These are phyloP conservation scores for Pseudomyrmex cubaensis DNA, from an alignment of 1,140 invertebrate species.

Conservation along the genomic window DNA sequence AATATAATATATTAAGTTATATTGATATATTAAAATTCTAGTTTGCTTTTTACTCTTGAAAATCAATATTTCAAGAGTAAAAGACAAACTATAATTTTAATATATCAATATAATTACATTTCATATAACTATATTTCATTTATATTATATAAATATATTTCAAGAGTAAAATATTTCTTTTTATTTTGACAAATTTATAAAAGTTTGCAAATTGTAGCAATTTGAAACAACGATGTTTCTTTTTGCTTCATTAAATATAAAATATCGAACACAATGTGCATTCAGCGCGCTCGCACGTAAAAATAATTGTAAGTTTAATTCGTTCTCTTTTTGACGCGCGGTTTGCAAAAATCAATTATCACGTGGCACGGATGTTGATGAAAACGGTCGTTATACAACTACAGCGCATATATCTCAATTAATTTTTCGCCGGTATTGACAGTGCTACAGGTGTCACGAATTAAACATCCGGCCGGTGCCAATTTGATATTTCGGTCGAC, in stretches of 20 bases:
- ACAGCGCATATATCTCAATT: conserved; percentile 25
- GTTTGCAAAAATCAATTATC: conserved; percentile 55
- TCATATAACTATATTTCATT: too few species aligned
- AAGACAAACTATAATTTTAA: too few species aligned
- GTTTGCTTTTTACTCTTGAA: too few species aligned
- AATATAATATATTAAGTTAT: too few species aligned
- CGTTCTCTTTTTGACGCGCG: conserved; percentile 5
- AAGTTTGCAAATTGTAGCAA: not conserved
- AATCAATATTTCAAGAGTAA: too few species aligned
- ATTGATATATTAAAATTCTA: too few species aligned
- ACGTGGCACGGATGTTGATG: conserved; percentile 11
- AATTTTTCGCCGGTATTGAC: conserved; percentile 39
- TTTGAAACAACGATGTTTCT: not conserved
- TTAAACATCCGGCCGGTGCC: conserved; percentile 39
- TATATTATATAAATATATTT: too few species aligned
- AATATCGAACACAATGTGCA: not conserved
- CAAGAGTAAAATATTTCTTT: too few species aligned
- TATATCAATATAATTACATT: too few species aligned
- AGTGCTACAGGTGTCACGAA: conserved; percentile 41
- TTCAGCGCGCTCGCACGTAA: conserved; percentile 5
- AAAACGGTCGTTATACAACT: conserved; percentile 45
- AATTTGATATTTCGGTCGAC: conserved; percentile 25
- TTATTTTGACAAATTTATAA: too few species aligned
- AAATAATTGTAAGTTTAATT: conserved; percentile 57
- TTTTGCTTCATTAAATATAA: conserved; percentile 11